These are phyloP conservation scores for human (Homo sapiens) DNA, from an alignment of 2,113 vertebrate genomes.

Conservation along the genomic window GRCh38 chr13:79053501-79054000, in stretches of 20 bases:
- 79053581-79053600: background rate
- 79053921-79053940: background rate
- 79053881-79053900: background rate
- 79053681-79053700: background rate
- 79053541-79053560: background rate
- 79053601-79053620: background rate
- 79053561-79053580: background rate
- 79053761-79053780: background rate
- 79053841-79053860: background rate
- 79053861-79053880: background rate
- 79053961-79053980: background rate
- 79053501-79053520: background rate
- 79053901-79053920: background rate
- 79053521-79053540: background rate
- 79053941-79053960: background rate
- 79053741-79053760: background rate
- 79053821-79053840: rapidly evolving
- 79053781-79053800: background rate
- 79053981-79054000: background rate
- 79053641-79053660: rapidly evolving
- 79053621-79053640: background rate
- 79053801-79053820: no score
- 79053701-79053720: background rate
- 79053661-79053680: background rate
- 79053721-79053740: background rate